Percentiles rank a stretch among this genome's conserved stretches.
These are phyloP conservation scores for Dasyprocta punctata DNA, from an alignment of 2,113 vertebrate genomes.

Conservation along the genomic window DNA sequence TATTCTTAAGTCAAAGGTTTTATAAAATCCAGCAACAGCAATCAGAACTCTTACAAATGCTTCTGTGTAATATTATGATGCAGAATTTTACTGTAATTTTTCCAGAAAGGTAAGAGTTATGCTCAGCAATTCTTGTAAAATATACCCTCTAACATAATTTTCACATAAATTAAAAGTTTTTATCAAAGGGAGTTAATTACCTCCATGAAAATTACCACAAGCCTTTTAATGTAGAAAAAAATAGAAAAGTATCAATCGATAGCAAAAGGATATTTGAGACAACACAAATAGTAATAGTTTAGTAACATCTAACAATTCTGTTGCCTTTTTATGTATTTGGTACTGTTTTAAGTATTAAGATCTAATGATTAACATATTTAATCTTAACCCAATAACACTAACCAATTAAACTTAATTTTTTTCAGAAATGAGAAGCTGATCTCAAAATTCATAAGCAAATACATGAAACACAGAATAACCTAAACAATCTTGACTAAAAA, in stretches of 20 bases:
- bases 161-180: neutral
- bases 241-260: neutral
- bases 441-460: slow-evolving; percentile 17
- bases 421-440: neutral
- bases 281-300: neutral
- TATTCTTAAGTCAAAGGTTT: neutral
- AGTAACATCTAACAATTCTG: neutral
- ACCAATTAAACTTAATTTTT: neutral
- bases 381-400: neutral
- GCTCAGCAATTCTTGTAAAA: neutral
- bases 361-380: neutral
- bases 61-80: neutral
- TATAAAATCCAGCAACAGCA: neutral
- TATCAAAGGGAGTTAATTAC: neutral
- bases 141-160: neutral
- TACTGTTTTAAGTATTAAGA: neutral
- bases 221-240: neutral
- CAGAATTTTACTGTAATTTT: neutral
- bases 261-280: neutral
- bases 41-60: neutral
- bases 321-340: neutral
- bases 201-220: neutral
- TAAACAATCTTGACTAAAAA: neutral
- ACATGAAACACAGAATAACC: neutral
- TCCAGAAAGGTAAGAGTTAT: neutral